Evolutionary conservation across 2,888 invertebrate species (phyloP).

Genomic region (Sinohyriopsis cumingii): DNA sequence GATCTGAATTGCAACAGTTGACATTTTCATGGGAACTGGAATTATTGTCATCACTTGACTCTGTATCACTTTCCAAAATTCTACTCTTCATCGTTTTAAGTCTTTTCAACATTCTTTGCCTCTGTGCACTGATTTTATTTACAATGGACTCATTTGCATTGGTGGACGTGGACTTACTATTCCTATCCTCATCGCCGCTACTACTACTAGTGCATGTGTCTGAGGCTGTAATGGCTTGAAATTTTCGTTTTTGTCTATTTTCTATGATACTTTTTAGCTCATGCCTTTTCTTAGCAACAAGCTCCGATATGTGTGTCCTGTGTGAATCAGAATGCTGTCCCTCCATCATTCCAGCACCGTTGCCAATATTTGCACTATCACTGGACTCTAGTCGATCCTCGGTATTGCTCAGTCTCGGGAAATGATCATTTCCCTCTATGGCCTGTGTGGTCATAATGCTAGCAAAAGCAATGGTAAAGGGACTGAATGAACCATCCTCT

Average conservation of each 20-base stretch:
- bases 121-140: conserved; percentile 12
- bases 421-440: conserved; percentile 30
- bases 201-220: conserved; percentile 21
- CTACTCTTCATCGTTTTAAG: conserved; percentile 46
- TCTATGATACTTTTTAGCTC: conserved; percentile 29
- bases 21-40: too few species aligned
- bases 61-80: conserved; percentile 48
- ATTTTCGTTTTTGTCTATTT: conserved; percentile 6
- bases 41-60: conserved; percentile 9
- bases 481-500: conserved; percentile 41
- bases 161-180: conserved; percentile 2
- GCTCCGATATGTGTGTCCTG: conserved; percentile 42
- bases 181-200: conserved; percentile 18
- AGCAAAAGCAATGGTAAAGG: conserved; percentile 59
- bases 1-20: too few species aligned
- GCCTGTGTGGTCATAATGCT: conserved; percentile 55
- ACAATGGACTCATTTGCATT: conserved; percentile 1
- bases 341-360: background rate
- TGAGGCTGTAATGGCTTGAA: background rate
- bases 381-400: conserved; percentile 14
- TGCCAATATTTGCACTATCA: background rate
- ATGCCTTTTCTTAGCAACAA: conserved; percentile 52
- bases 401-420: conserved; percentile 31
- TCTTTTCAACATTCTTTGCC: conserved; percentile 33
- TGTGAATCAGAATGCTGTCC: conserved; percentile 12